These are phyloP conservation scores for Pissodes strobi DNA, from an alignment of 1,140 invertebrate species.

Conservation along the genomic window DNA sequence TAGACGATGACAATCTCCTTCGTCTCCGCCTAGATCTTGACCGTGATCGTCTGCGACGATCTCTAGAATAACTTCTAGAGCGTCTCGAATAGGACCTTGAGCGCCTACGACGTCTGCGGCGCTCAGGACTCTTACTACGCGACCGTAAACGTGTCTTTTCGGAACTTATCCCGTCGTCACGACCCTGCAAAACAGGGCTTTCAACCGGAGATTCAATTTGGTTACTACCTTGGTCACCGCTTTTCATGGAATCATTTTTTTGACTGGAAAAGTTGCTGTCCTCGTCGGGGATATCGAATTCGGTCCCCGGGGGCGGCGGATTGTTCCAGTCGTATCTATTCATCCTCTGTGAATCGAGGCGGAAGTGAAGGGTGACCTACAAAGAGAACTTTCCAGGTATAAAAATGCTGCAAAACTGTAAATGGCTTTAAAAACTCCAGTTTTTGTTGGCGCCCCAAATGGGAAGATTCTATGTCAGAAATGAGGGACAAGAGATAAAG, in stretches of 20 bases:
- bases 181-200: conserved; percentile 45
- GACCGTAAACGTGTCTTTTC: conserved; percentile 35
- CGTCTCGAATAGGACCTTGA: conserved; percentile 30
- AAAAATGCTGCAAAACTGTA: conserved; percentile 46
- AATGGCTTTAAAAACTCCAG: conserved; percentile 37
- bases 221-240: conserved; percentile 28
- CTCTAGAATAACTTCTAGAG: conserved; percentile 36
- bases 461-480: conserved; percentile 8
- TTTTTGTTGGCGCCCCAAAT: conserved; percentile 3
- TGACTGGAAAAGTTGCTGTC: conserved; percentile 19
- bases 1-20: conserved; percentile 37
- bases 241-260: conserved; percentile 21
- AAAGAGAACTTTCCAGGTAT: conserved; percentile 57
- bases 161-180: conserved; percentile 46
- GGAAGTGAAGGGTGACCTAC: conserved; percentile 44
- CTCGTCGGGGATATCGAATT: conserved; percentile 35
- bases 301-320: conserved; percentile 53
- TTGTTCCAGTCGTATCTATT: conserved; percentile 47
- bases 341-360: conserved; percentile 48
- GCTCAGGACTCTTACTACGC: conserved; percentile 47
- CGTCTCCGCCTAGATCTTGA: conserved; percentile 36
- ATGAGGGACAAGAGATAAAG: not conserved
- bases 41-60: conserved; percentile 36
- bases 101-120: conserved; percentile 34
- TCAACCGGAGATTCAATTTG: conserved; percentile 48